phyloP scores from a whole-genome alignment of 2,888 invertebrate species.

The Lacanobia oleracea region DNA sequence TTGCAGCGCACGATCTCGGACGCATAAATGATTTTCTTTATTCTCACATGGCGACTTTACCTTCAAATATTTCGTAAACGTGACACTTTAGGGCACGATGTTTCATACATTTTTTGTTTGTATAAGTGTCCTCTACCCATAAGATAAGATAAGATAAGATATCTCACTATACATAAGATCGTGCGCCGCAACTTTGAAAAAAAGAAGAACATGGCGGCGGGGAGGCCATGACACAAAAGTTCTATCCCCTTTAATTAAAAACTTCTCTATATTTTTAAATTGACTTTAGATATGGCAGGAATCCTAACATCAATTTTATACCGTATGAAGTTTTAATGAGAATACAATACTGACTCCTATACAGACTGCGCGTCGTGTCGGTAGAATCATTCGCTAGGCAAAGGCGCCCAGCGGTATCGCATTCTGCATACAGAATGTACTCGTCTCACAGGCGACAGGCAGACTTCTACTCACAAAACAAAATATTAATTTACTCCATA shows the following conservation, averaged over 20 bases:
- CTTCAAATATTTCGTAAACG: too few species aligned
- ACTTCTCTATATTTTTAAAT: slow-evolving; percentile 32
- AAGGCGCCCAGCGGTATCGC: not conserved
- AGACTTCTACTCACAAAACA: slow-evolving; percentile 13
- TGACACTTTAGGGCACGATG: too few species aligned
- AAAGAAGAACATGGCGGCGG: too few species aligned
- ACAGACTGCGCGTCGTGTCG: not conserved
- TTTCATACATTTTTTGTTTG: too few species aligned
- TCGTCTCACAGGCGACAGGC: slow-evolving; percentile 2
- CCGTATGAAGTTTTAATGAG: not conserved
- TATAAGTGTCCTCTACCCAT: too few species aligned
- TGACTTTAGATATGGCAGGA: slow-evolving; percentile 28
- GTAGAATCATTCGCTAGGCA: not conserved
- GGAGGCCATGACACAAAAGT: too few species aligned
- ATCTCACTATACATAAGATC: too few species aligned
- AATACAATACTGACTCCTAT: not conserved
- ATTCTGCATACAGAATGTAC: not conserved
- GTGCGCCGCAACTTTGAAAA: too few species aligned
- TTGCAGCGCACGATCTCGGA: too few species aligned
- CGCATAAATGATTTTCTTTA: too few species aligned
- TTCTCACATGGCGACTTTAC: too few species aligned
- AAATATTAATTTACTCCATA: slow-evolving; percentile 9
- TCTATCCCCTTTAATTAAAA: not conserved
- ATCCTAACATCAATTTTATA: slow-evolving; percentile 13
- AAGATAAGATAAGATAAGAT: too few species aligned